These are phyloP conservation scores for Motacilla alba DNA, from an alignment of 2,113 vertebrate species.

Conservation along the genomic window DNA sequence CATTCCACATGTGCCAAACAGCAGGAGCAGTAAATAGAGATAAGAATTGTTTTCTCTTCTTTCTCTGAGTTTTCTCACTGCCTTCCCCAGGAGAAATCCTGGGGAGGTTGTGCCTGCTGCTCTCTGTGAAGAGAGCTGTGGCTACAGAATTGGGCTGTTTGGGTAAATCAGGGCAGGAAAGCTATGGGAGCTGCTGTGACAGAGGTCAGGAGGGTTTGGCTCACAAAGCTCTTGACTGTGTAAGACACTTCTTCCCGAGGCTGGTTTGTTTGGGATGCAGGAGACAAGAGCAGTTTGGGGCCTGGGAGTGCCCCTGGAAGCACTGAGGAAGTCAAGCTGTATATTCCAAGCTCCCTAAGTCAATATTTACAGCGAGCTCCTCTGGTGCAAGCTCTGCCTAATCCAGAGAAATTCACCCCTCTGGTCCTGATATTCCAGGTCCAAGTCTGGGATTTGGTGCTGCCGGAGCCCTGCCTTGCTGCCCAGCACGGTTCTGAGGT, in stretches of 20 bases:
- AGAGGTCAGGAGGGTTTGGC: background rate
- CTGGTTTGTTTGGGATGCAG: background rate
- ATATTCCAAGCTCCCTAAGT: background rate
- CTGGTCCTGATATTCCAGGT: background rate
- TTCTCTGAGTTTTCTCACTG: too few species aligned
- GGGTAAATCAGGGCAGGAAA: background rate
- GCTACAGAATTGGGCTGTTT: too few species aligned
- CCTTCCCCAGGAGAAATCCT: too few species aligned
- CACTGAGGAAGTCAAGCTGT: fast-evolving
- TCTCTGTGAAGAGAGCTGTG: too few species aligned
- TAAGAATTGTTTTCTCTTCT: too few species aligned
- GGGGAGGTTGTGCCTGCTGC: too few species aligned
- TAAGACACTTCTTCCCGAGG: background rate
- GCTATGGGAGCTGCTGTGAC: background rate
- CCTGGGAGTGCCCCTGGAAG: background rate
- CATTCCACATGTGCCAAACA: too few species aligned
- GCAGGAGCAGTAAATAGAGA: too few species aligned
- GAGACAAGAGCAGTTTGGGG: background rate
- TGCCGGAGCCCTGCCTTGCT: background rate
- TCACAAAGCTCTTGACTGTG: background rate
- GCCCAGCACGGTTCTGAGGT: background rate
- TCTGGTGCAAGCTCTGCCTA: background rate
- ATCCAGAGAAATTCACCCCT: background rate
- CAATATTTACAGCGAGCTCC: background rate
- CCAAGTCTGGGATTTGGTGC: background rate